Conservation (phyloP, 2,797 vertebrate genomes). For the Calcarius lapponicus region DNA sequence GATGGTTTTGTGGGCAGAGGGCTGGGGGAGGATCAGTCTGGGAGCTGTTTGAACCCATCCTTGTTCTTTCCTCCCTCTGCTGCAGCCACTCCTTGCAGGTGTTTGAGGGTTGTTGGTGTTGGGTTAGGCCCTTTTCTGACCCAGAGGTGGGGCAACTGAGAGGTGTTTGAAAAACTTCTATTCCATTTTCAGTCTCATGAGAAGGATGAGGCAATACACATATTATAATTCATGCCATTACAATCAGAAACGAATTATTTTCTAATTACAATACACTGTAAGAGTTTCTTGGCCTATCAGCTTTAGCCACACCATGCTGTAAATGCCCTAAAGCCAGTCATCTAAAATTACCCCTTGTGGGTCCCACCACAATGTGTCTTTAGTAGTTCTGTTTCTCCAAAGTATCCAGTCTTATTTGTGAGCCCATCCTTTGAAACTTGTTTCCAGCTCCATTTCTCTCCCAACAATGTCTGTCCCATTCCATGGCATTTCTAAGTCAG, state of each 20-base stretch:
- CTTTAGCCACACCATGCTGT: background rate
- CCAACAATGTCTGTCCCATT: background rate
- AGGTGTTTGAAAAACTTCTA: background rate
- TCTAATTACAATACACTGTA: background rate
- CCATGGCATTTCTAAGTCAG: background rate
- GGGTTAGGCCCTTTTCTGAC: background rate
- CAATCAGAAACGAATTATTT: background rate
- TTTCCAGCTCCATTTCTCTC: background rate
- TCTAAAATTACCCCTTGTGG: background rate
- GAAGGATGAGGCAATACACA: background rate
- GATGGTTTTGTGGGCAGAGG: background rate
- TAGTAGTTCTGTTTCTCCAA: background rate
- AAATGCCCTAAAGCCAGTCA: background rate
- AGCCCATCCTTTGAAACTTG: background rate
- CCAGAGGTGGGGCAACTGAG: background rate
- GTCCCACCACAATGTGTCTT: background rate
- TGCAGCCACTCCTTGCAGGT: background rate
- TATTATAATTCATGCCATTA: background rate
- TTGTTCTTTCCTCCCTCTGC: background rate
- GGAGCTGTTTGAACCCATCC: background rate
- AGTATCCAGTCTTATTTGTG: background rate
- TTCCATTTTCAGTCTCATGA: background rate
- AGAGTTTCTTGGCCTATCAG: background rate
- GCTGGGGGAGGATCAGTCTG: background rate
- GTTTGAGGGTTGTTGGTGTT: background rate